Percentiles rank a stretch among this genome's conserved stretches.
Evolutionary conservation across 1,140 invertebrate species (phyloP).

Genomic region (Trichonephila clavata): DNA sequence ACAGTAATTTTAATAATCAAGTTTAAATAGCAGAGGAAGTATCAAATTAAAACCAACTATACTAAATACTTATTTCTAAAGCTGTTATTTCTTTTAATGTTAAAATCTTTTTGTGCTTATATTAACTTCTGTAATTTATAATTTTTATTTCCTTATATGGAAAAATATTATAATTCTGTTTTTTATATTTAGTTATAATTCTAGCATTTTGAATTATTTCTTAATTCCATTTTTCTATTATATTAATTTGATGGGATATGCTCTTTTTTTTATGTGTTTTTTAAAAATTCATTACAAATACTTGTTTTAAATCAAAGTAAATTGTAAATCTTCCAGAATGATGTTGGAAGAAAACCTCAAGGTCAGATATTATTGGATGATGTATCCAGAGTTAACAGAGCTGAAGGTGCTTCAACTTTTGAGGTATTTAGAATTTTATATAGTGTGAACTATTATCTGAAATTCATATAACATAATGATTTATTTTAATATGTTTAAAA

Average conservation of each 20-base stretch:
- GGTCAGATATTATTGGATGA: constrained; percentile 95
- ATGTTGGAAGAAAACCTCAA: constrained; percentile 91
- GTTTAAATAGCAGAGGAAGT: background rate
- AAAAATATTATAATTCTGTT: background rate
- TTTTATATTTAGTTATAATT: background rate
- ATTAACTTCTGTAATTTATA: background rate
- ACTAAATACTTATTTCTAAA: too few species aligned
- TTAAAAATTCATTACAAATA: background rate
- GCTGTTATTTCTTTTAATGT: too few species aligned
- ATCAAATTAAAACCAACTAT: too few species aligned
- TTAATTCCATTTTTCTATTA: background rate
- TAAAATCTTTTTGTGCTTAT: too few species aligned
- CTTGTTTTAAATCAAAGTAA: background rate
- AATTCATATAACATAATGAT: too few species aligned
- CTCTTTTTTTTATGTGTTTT: too few species aligned
- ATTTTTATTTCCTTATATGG: background rate
- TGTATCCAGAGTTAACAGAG: constrained; percentile 93
- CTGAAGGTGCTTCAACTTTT: constrained; percentile 95
- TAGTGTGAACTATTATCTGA: background rate
- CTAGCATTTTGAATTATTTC: background rate
- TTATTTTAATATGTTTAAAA: too few species aligned
- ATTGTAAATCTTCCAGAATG: constrained; percentile 63
- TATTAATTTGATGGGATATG: background rate
- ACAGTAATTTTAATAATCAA: background rate
- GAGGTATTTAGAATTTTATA: constrained; percentile 80